These are phyloP conservation scores for Cyprinodon variegatus DNA, from an alignment of 2,113 vertebrate genomes.

Conservation along the genomic window DNA sequence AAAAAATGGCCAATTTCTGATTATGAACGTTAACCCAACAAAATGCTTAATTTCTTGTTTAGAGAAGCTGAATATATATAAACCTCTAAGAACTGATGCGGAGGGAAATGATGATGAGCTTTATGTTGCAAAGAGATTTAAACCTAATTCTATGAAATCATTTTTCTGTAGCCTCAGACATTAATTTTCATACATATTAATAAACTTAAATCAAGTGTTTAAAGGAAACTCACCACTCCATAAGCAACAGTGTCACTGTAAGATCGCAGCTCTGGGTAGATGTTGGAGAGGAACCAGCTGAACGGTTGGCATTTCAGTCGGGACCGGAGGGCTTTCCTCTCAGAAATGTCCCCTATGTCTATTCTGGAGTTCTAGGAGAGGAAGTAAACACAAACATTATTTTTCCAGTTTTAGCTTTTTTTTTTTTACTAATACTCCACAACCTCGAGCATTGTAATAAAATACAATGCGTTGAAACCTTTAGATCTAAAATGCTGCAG, in stretches of 20 bases:
- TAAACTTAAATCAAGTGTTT: background rate
- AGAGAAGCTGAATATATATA: background rate
- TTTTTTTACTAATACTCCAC: background rate
- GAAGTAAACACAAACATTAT: background rate
- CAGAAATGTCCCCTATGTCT: slow-evolving; percentile 91
- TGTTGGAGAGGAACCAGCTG: slow-evolving; percentile 94
- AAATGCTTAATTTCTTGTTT: slow-evolving; percentile 15
- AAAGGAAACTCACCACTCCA: slow-evolving; percentile 84
- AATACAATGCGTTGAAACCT: background rate
- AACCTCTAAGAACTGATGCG: background rate
- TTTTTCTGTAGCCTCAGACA: background rate
- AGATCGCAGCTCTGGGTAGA: slow-evolving; percentile 93
- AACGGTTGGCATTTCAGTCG: slow-evolving; percentile 91
- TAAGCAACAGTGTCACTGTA: slow-evolving; percentile 91
- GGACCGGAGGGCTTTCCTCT: slow-evolving; percentile 87
- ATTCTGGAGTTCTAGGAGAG: slow-evolving; percentile 89
- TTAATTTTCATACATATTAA: background rate
- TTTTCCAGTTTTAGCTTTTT: background rate
- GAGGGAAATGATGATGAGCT: background rate
- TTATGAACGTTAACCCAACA: slow-evolving; percentile 21
- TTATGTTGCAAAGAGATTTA: background rate
- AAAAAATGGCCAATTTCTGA: slow-evolving; percentile 17
- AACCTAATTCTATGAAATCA: background rate
- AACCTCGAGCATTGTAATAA: background rate
- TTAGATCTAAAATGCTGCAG: background rate